Percentiles rank a stretch among this genome's conserved stretches.
Evolutionary conservation across 1,140 invertebrate species (phyloP).

Genomic region (Cecropterus lyciades): DNA sequence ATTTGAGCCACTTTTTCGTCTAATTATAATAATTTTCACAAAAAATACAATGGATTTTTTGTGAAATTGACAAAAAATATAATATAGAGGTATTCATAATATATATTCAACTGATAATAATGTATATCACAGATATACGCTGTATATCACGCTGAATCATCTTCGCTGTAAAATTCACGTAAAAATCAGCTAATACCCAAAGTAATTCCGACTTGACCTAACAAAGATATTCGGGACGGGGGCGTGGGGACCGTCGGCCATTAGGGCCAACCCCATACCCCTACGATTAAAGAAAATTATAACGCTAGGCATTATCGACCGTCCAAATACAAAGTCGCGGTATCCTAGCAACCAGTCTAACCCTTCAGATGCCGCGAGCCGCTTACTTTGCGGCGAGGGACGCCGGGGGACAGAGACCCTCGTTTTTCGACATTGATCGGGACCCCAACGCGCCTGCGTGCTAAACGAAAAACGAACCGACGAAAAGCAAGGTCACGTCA

Average conservation of each 20-base stretch:
- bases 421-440: conserved; percentile 81
- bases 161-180: conserved; percentile 12
- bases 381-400: conserved; percentile 72
- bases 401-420: conserved; percentile 60
- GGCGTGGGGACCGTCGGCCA: conserved; percentile 37
- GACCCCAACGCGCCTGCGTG: conserved; percentile 74
- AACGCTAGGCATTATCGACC: conserved; percentile 70
- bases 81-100: too few relatives aligned
- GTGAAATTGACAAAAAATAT: too few relatives aligned
- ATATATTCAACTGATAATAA: too few relatives aligned
- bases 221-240: conserved; percentile 28
- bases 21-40: too few relatives aligned
- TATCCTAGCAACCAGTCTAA: conserved; percentile 75
- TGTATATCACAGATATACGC: too few relatives aligned
- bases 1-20: too few relatives aligned
- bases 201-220: conserved; percentile 26
- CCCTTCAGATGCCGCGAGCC: conserved; percentile 79
- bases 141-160: conserved; percentile 26
- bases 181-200: conserved; percentile 18
- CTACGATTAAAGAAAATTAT: conserved; percentile 76
- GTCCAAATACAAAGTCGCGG: conserved; percentile 62
- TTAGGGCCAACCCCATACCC: conserved; percentile 39
- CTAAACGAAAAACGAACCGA: conserved; percentile 76
- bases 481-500: conserved; percentile 77
- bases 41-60: too few relatives aligned